Evolutionary conservation across 2,888 invertebrate species (phyloP).

Genomic region (Spicauda simplicius): DNA sequence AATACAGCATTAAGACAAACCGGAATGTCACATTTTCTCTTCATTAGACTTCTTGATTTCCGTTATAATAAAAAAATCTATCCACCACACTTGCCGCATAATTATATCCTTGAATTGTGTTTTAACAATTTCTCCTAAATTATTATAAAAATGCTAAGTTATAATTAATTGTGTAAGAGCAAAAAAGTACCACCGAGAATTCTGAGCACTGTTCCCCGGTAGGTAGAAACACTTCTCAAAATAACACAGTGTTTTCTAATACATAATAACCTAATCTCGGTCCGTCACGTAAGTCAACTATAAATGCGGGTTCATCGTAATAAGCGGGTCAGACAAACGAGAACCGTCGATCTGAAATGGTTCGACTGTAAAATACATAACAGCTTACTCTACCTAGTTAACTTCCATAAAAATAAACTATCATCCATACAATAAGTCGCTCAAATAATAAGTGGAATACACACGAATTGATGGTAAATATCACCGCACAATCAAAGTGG

Average conservation of each 20-base stretch:
- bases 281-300: slow-evolving; percentile 74
- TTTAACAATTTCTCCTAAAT: slow-evolving; percentile 81
- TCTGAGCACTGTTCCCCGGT: slow-evolving; percentile 71
- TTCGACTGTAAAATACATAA: slow-evolving; percentile 78
- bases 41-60: slow-evolving; percentile 70
- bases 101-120: slow-evolving; percentile 70
- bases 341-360: slow-evolving; percentile 63
- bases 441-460: slow-evolving; percentile 68
- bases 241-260: slow-evolving; percentile 77
- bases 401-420: slow-evolving; percentile 82
- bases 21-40: slow-evolving; percentile 84
- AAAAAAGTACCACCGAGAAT: slow-evolving; percentile 70
- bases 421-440: slow-evolving; percentile 77
- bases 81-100: slow-evolving; percentile 74
- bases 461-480: slow-evolving; percentile 52
- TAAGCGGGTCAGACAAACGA: slow-evolving; percentile 63
- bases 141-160: slow-evolving; percentile 85
- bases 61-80: slow-evolving; percentile 78
- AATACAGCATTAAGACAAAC: slow-evolving; percentile 85
- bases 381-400: slow-evolving; percentile 83
- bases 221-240: slow-evolving; percentile 71
- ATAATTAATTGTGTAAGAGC: slow-evolving; percentile 83
- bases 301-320: slow-evolving; percentile 78
- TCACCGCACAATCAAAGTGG: slow-evolving; percentile 53
- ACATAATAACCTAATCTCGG: slow-evolving; percentile 80